Evolutionary conservation across 2,888 invertebrate species (phyloP), one percentile per base, ranked within the genome.

Genomic region (Meliscaeva auricollis): DNA sequence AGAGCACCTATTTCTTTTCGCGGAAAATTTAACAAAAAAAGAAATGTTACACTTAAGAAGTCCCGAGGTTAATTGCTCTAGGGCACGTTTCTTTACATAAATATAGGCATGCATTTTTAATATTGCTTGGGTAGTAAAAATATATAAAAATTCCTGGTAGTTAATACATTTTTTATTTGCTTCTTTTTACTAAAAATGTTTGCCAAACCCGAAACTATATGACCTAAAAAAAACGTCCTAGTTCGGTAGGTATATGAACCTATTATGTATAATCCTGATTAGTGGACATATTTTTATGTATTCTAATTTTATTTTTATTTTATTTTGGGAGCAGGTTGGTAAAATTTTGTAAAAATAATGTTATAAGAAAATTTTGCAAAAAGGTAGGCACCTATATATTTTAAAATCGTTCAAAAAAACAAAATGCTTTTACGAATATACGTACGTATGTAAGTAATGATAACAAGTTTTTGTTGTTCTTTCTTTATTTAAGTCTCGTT

Each of bases 11-110:
- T 15, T 52, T 79, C 30, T 6, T 8, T 84, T 84, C 70, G 64
- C 26, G 44, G 84, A 79, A 72, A 20, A 11, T 44, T 15, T 8
- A 20, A 48, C 22, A 58, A 17, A n/a, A 7, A 20, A 30, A 38
- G 73, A 83, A 64, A 44, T 80, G 84, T 66, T 75, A 66, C 75
- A 80, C 66, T 84, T 80, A 75, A 70, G 79, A 72, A 76, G 64
- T 68, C 48, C 58, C 60, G 38, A 52, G 48, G 48, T 22, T 56
- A 68, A 68, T 78, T 64, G 46, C 41, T 52, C 15, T 70, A 13
- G 44, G 41, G 22, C 26, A 26, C 9, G 26, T 38, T 1, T 0
- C n/a, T 8, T 26, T 6, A 6, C 9, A 38, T 60, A 9, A 30
- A 26, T 22, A 3, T 1, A 13, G 38, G 3, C 3, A 11, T 5